Conservation (phyloP, 1,140 invertebrate species). For the Drosophila sproati region DNA sequence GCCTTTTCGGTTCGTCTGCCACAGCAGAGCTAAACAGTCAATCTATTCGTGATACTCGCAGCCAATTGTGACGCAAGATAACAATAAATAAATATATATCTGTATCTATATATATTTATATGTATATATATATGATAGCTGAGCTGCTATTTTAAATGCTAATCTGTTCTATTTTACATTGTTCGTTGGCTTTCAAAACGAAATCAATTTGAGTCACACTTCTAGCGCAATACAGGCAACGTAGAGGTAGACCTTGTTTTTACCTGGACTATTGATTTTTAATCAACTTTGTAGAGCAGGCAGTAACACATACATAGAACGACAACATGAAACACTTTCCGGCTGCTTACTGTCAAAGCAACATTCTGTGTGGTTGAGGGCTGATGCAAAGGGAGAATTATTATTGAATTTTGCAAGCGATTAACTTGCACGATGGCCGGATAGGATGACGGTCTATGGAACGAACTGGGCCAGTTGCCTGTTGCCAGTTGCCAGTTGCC, state of each 20-base stretch:
- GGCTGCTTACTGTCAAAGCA: slow-evolving; percentile 61
- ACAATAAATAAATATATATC: neutral
- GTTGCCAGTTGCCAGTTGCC: neutral
- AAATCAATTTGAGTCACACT: slow-evolving; percentile 53
- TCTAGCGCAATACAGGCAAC: neutral
- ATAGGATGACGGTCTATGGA: slow-evolving; percentile 15
- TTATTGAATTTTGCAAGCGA: slow-evolving; percentile 84
- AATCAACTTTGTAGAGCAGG: slow-evolving; percentile 60
- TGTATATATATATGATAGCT: slow-evolving; percentile 20
- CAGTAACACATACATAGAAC: slow-evolving; percentile 29
- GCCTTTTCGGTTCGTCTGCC: slow-evolving; percentile 29
- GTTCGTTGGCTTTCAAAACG: slow-evolving; percentile 35
- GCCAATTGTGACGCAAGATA: slow-evolving; percentile 35
- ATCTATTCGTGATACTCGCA: neutral
- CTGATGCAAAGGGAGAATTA: slow-evolving; percentile 56
- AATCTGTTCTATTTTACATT: slow-evolving; percentile 61
- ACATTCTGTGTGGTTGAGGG: slow-evolving; percentile 11
- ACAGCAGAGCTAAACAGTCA: slow-evolving; percentile 4
- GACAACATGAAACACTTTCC: slow-evolving; percentile 81
- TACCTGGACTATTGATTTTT: slow-evolving; percentile 73
- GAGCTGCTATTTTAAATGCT: slow-evolving; percentile 72
- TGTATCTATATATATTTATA: neutral
- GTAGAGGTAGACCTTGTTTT: neutral
- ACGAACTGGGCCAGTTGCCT: neutral
- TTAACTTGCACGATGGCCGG: slow-evolving; percentile 73